Evolutionary conservation across 1,140 invertebrate genomes (phyloP), one percentile per base, ranked within the genome.

Genomic region (Asbolus verrucosus): DNA sequence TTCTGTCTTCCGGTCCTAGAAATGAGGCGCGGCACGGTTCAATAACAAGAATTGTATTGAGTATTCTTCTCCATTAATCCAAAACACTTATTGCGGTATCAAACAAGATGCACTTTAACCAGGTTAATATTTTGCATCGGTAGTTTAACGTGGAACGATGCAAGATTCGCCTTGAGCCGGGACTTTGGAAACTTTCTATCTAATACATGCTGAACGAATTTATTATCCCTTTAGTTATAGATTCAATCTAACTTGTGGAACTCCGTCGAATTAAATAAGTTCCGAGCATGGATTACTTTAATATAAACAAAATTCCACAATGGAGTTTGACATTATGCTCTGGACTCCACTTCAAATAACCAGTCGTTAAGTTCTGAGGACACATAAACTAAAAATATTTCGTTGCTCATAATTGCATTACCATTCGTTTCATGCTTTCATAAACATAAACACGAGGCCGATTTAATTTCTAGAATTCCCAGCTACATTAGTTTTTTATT

Each of bases 211-310:
- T 59, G 54, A 63, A 67, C 59, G 67, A 74, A 74, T 74, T 74
- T 72, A 74, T 74, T 72, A 74, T 72, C 70, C 73, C 70, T 50
- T 66, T 54, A 69, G 73, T 70, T 67, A 69, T 74, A 72, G 73
- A 74, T 74, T 74, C 73, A 74, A 72, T 72, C 73, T 72, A 74
- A 74, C 73, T 69, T 67, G 59, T 21, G 33, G 66, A 74, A 73
- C 46, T 74, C 71, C 46, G 27, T 38, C 50, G 65, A 69, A 71
- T 71, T 74, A 71, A 74, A 74, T 74, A 74, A 74, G 66, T 74
- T 74, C 24, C 46, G 27, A 31, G 46, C 46, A 27, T 3, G 46
- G 46, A 54, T 54, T 54, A 54, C 46, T 27, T 54, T 30, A 54
- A 54, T 54, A 54, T 54, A 54, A 54, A 54, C 46, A 54, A 54